Evolutionary conservation across 2,888 invertebrate species (phyloP).

Genomic region (Icerya purchasi): DNA sequence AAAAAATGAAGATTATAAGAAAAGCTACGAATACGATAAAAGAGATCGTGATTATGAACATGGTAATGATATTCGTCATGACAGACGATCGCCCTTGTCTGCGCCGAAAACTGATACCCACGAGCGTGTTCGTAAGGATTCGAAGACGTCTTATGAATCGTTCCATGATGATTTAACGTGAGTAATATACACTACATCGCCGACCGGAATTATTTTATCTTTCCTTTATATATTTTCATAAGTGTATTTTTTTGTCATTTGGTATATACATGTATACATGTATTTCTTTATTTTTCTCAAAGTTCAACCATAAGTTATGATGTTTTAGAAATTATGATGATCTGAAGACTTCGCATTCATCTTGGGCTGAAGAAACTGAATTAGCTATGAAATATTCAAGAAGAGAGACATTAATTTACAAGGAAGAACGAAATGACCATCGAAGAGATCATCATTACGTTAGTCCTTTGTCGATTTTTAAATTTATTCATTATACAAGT

Average conservation of each 20-base stretch:
- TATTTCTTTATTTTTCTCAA: no score
- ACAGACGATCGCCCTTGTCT: not conserved
- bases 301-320: no score
- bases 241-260: no score
- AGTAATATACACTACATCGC: no score
- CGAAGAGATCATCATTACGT: not conserved
- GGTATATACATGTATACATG: no score
- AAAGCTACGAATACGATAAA: conserved; percentile 4
- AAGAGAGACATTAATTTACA: not conserved
- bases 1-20: conserved; percentile 4
- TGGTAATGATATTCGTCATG: conserved; percentile 3
- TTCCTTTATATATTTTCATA: no score
- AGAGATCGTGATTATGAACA: conserved; percentile 5
- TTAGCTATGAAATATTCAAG: not conserved
- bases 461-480: no score
- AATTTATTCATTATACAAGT: no score
- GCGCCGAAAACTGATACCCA: not conserved
- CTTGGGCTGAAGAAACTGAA: not conserved
- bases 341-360: not conserved
- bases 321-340: not conserved
- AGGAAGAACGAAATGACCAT: not conserved
- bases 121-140: conserved; percentile 4
- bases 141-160: conserved; percentile 1
- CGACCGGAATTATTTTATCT: no score
- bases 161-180: conserved; percentile 8